A percentile compares a stretch with the other conserved stretches of the same genome.
Evolutionary conservation across 2,797 vertebrate genomes (phyloP).

Genomic region (Botia kubotai): DNA sequence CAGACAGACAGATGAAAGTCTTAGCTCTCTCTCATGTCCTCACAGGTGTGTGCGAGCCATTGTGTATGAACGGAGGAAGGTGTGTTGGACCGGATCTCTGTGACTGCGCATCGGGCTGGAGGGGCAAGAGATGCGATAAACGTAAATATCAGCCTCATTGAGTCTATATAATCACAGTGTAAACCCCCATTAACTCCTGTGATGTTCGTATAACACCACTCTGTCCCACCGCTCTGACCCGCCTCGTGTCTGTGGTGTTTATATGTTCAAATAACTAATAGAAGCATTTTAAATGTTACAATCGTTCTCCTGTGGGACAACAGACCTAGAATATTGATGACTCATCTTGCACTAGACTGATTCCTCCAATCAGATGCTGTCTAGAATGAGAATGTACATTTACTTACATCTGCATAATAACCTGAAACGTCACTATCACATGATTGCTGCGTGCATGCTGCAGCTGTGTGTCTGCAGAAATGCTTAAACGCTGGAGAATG

Average conservation of each 20-base stretch:
- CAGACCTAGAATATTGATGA: too few relatives aligned
- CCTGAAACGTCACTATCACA: not conserved
- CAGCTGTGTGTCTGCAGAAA: conserved; percentile 78
- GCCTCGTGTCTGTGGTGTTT: not conserved
- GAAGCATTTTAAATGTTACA: too few relatives aligned
- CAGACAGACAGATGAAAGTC: not conserved
- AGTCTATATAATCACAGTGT: not conserved
- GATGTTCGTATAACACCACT: too few relatives aligned
- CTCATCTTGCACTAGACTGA: too few relatives aligned
- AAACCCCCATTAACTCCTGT: not conserved
- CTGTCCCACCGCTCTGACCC: too few relatives aligned
- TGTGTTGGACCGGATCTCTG: conserved; percentile 79
- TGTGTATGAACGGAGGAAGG: conserved; percentile 81
- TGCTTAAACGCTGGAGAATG: conserved; percentile 81
- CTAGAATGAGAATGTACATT: too few relatives aligned
- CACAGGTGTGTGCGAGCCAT: conserved; percentile 83
- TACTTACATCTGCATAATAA: not conserved
- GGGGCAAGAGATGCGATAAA: conserved; percentile 74
- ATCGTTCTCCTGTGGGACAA: too few relatives aligned
- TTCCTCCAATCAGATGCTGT: too few relatives aligned
- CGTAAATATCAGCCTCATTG: conserved; percentile 65
- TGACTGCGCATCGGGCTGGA: conserved; percentile 81
- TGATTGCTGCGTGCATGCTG: not conserved
- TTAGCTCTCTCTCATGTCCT: conserved; percentile 9
- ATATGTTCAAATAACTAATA: too few relatives aligned